Percentiles rank a stretch among this genome's conserved stretches.
phyloP scores from a whole-genome alignment of 1,140 invertebrate species.

The Listronotus bonariensis region DNA sequence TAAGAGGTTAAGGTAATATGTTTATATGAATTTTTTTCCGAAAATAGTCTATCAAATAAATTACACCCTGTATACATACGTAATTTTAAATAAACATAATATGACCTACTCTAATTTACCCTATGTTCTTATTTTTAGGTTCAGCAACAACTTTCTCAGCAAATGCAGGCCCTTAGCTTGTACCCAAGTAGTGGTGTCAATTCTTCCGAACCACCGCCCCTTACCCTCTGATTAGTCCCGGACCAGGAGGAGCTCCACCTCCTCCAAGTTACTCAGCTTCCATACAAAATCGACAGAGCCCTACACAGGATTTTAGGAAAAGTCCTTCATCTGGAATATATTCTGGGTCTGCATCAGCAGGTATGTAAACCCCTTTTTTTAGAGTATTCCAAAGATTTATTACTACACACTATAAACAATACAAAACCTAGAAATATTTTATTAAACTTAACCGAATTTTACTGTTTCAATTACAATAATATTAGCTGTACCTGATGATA shows the following conservation, averaged over 20 bases:
- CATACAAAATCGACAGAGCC: slow-evolving; percentile 84
- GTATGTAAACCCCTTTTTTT: slow-evolving; percentile 1
- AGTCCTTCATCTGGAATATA: slow-evolving; percentile 78
- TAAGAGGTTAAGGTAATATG: too few species aligned
- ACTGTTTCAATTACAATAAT: too few species aligned
- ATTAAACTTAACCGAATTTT: too few species aligned
- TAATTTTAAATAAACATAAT: slow-evolving; percentile 1
- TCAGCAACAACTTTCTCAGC: slow-evolving; percentile 83
- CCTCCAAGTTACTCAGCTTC: slow-evolving; percentile 83
- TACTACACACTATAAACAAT: too few species aligned
- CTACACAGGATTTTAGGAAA: slow-evolving; percentile 74
- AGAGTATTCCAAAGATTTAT: too few species aligned
- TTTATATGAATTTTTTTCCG: too few species aligned
- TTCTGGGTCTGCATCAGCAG: slow-evolving; percentile 74
- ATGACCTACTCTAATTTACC: too few species aligned
- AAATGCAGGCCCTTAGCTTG: slow-evolving; percentile 83
- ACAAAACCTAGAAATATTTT: too few species aligned
- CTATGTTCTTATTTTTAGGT: slow-evolving; percentile 15
- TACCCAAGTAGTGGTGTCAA: slow-evolving; percentile 65
- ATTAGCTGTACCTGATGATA: too few species aligned
- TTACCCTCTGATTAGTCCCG: slow-evolving; percentile 68
- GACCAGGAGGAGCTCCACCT: slow-evolving; percentile 68
- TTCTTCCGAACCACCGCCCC: slow-evolving; percentile 75
- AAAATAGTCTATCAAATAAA: too few species aligned
- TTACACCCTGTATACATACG: too few species aligned